A percentile compares a stretch with the other conserved stretches of the same genome.
Evolutionary conservation across 2,797 vertebrate species (phyloP).

Genomic region (Lepilemur septentrionalis): DNA sequence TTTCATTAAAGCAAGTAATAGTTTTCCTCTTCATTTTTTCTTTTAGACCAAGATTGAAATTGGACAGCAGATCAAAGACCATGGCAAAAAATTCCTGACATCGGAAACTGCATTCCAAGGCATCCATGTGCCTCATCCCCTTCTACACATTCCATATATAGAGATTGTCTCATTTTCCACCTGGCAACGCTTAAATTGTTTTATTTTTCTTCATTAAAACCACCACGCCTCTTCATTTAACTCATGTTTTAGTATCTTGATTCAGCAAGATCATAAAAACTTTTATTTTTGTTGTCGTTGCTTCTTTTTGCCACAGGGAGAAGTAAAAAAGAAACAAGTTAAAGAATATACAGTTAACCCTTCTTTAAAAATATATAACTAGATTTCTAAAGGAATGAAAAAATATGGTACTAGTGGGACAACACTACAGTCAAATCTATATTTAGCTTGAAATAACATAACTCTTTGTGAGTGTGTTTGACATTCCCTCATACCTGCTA

Average conservation of each 20-base stretch:
- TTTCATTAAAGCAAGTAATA: constrained; percentile 65
- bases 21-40: constrained; percentile 58
- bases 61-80: constrained; percentile 74
- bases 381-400: constrained; percentile 73
- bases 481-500: not conserved
- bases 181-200: constrained; percentile 73
- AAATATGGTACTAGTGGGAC: constrained; percentile 49
- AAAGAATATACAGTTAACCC: constrained; percentile 63
- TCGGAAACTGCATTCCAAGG: constrained; percentile 50
- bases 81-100: constrained; percentile 67
- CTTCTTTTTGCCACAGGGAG: constrained; percentile 68
- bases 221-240: constrained; percentile 74
- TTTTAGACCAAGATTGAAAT: constrained; percentile 61
- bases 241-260: constrained; percentile 73
- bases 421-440: constrained; percentile 48
- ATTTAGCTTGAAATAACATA: constrained; percentile 65
- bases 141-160: constrained; percentile 45
- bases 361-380: constrained; percentile 74
- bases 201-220: constrained; percentile 77
- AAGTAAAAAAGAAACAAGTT: constrained; percentile 71
- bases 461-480: constrained; percentile 42
- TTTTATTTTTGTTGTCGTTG: constrained; percentile 73
- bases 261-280: constrained; percentile 67
- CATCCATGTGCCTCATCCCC: not conserved
- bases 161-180: constrained; percentile 68